Base-by-base conservation (phyloP, 1,140 invertebrate genomes). In the Zaprionus kolodkinae region DNA sequence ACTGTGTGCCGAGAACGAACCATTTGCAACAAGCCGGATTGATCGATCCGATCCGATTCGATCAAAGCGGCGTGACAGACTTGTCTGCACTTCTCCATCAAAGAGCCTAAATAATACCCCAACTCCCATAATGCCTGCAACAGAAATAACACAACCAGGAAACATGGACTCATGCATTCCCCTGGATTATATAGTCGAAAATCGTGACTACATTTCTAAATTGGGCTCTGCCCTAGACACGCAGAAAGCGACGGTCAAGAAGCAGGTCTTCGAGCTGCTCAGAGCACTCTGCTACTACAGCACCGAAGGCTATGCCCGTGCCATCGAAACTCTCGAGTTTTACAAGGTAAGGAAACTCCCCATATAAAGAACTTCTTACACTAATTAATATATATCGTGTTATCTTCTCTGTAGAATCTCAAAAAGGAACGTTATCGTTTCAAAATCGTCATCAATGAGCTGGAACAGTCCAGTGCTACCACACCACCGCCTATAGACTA, bases 111-210 rank as follows among this genome's bases (percentile, higher is more conserved):
- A 38, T 15, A 15, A 6, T 9, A 0, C 3, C 12, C 2, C 60
- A 13, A 50, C 1, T n/a, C 21, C 21, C 21, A 1, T 21, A n/a
- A n/a, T n/a, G n/a, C 33, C 52, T 35, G 35, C 25, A 40, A 10
- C 11, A 38, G 33, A n/a, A n/a, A 40, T 6, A 40, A 40, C 13
- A 43, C 64, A 45, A 62, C 15, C 12, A 62, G n/a, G 54, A 40
- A 60, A 67, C 59, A 97, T 97, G 96, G 96, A 97, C 94, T 97
- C 97, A 79, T 95, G 96, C 82, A 96, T 97, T 91, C 97, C 97
- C 83, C 94, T 98, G 92, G 97, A 98, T 94, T 98, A 97, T 93
- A 98, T 98, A 92, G 96, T 98, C 63, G 97, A 98, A 92, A 97
- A 98, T 93, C 96, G 96, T 73, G 97, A 98, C 93, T 99, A 99